Evolutionary conservation across 2,113 vertebrate genomes (phyloP).

Genomic region (Pheucticus melanocephalus): DNA sequence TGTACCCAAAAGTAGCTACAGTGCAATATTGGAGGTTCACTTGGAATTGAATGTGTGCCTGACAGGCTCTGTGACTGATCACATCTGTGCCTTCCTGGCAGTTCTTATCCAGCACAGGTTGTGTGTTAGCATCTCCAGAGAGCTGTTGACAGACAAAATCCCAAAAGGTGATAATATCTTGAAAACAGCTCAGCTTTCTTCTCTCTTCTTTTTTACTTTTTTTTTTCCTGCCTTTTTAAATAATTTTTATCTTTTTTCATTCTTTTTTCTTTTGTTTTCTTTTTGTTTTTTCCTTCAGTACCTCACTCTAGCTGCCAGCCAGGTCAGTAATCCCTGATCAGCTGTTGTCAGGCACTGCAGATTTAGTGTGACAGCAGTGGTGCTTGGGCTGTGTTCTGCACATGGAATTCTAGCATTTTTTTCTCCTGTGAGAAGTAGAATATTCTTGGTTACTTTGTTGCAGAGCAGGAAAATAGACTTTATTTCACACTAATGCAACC

Average conservation of each 20-base stretch:
- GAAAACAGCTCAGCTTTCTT: not conserved
- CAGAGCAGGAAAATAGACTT: not conserved
- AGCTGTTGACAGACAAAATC: slow-evolving; percentile 9
- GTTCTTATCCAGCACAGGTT: not conserved
- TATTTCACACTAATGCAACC: not conserved
- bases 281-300: not conserved
- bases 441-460: not conserved
- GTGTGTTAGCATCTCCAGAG: not conserved
- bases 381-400: not conserved
- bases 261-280: accelerated
- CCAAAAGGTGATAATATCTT: not conserved
- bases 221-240: not conserved
- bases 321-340: not conserved
- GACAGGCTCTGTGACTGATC: not conserved
- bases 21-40: not conserved
- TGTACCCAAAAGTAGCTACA: not conserved
- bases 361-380: not conserved
- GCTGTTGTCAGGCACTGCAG: not conserved
- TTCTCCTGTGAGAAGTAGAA: not conserved
- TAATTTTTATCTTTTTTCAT: not conserved
- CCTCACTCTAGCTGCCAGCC: not conserved
- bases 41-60: not conserved
- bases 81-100: not conserved
- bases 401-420: not conserved
- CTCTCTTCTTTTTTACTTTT: not conserved